Evolutionary conservation across 1,140 invertebrate genomes (phyloP).

Genomic region (Tribolium madens): DNA sequence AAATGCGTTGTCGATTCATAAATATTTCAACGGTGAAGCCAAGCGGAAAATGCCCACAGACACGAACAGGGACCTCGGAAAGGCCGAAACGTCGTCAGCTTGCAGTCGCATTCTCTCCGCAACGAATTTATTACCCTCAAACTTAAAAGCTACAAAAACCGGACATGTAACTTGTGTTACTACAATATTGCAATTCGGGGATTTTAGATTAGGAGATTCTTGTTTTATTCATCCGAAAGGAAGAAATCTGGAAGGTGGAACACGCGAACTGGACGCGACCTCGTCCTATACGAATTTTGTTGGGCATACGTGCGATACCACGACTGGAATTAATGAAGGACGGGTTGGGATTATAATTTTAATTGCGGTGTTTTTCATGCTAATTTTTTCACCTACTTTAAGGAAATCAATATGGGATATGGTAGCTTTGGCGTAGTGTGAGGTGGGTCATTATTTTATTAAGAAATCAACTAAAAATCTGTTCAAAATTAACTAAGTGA

Average conservation of each 20-base stretch:
- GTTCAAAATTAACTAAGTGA: too few relatives aligned
- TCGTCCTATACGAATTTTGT: neutral
- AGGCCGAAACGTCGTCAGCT: constrained; percentile 9
- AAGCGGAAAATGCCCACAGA: constrained; percentile 8
- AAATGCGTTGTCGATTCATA: constrained; percentile 8
- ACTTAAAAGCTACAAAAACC: neutral
- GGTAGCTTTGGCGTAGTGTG: too few relatives aligned
- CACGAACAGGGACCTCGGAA: neutral
- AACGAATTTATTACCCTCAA: neutral
- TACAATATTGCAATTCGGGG: neutral
- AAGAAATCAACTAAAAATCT: neutral
- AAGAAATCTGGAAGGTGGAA: neutral
- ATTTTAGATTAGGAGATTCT: neutral
- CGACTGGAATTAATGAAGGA: constrained; percentile 7
- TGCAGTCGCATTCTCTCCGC: neutral
- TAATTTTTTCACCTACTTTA: constrained; percentile 3
- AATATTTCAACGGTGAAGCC: constrained; percentile 16
- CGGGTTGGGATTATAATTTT: neutral
- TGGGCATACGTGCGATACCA: neutral
- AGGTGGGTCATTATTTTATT: neutral
- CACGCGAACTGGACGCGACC: neutral
- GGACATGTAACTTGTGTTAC: neutral
- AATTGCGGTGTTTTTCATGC: neutral
- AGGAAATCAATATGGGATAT: neutral
- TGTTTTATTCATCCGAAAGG: neutral